Conservation (phyloP, 2,888 invertebrate genomes). For the Caenorhabditis sinica region DNA sequence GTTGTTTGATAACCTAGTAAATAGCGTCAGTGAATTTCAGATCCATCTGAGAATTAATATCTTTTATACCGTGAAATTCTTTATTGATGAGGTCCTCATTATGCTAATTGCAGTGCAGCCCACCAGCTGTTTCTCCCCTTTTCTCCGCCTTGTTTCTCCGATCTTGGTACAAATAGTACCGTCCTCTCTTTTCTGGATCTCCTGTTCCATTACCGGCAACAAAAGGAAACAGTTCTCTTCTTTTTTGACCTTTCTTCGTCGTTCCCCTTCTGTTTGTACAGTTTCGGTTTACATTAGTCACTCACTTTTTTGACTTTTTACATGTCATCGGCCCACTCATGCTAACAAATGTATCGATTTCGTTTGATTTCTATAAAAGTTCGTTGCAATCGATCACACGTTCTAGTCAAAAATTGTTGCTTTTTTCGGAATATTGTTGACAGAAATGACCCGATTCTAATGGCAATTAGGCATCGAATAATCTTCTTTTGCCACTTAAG, state of each 20-base stretch:
- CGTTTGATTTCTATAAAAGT: background rate
- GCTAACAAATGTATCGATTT: slow-evolving; percentile 17
- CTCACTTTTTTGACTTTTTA: slow-evolving; percentile 45
- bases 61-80: background rate
- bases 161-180: background rate
- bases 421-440: slow-evolving; percentile 1
- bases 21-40: too few relatives aligned
- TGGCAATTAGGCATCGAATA: slow-evolving; percentile 49
- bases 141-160: background rate
- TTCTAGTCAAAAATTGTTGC: background rate
- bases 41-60: too few relatives aligned
- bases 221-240: slow-evolving; percentile 4
- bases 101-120: slow-evolving; percentile 30
- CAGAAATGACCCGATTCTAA: slow-evolving; percentile 50
- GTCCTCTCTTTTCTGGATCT: slow-evolving; percentile 8
- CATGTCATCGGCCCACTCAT: slow-evolving; percentile 21
- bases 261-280: slow-evolving; percentile 44
- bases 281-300: slow-evolving; percentile 58
- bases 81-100: slow-evolving; percentile 39
- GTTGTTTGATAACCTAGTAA: too few relatives aligned
- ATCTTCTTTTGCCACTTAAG: slow-evolving; percentile 41
- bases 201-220: slow-evolving; percentile 32
- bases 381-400: background rate
- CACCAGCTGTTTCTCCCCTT: slow-evolving; percentile 42
- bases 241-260: slow-evolving; percentile 4